A percentile compares a stretch with the other conserved stretches of the same genome.
phyloP scores from a whole-genome alignment of 2,888 invertebrate species.

The Tridacna gigas region DNA sequence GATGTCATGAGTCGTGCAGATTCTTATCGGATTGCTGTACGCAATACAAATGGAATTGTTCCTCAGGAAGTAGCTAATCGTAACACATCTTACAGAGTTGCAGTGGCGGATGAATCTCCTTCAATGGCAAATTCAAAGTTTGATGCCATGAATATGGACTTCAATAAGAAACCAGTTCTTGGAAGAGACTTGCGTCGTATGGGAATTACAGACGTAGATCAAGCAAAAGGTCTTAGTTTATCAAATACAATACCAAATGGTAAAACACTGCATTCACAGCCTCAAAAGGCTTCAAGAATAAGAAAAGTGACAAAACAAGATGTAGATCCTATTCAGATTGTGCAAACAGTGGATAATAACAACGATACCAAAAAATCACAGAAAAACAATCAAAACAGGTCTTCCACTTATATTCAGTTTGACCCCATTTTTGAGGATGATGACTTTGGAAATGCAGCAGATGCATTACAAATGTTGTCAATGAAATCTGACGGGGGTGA shows the following conservation, averaged over 20 bases:
- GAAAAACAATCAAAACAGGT: slow-evolving; percentile 71
- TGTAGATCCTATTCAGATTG: slow-evolving; percentile 69
- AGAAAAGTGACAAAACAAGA: slow-evolving; percentile 66
- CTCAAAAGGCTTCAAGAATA: slow-evolving; percentile 34
- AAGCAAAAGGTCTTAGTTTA: slow-evolving; percentile 67
- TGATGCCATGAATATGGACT: slow-evolving; percentile 57
- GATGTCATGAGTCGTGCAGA: slow-evolving; percentile 74
- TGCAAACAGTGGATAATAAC: slow-evolving; percentile 62
- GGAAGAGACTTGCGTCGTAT: slow-evolving; percentile 73
- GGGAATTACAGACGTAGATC: slow-evolving; percentile 80
- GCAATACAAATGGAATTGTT: slow-evolving; percentile 73
- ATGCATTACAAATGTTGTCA: slow-evolving; percentile 16
- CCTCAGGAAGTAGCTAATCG: slow-evolving; percentile 54
- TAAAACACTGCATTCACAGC: background rate
- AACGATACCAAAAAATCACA: slow-evolving; percentile 58
- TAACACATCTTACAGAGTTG: slow-evolving; percentile 76
- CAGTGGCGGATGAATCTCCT: slow-evolving; percentile 67
- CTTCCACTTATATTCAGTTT: slow-evolving; percentile 80
- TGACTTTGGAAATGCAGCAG: slow-evolving; percentile 68
- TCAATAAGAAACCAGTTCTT: slow-evolving; percentile 51
- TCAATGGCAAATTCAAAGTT: slow-evolving; percentile 48
- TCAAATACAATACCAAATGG: slow-evolving; percentile 37
- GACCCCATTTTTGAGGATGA: slow-evolving; percentile 81
- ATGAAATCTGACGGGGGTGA: slow-evolving; percentile 26
- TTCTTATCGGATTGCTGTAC: slow-evolving; percentile 76